Base-by-base conservation (phyloP, 2,797 vertebrate genomes). In the Danio kyathit region DNA sequence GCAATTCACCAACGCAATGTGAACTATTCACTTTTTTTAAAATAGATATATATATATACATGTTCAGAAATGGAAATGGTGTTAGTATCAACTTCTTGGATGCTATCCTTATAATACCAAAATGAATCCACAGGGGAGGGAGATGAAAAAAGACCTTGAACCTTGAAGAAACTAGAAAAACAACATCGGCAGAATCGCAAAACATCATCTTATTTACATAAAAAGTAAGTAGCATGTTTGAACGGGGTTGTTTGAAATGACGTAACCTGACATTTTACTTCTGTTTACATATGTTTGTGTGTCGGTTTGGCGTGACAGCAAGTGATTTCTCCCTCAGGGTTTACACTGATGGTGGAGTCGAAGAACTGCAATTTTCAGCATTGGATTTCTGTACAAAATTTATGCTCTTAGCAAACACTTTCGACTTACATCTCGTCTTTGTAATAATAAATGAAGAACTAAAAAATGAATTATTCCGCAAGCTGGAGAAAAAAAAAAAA, bases 401-500 rank as follows among this genome's bases (percentile, higher is more conserved):
- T 52, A 71, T 44, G 57, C 17, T 78, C 44, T 60, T 49, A 57
- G 65, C 29, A 52, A 61, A 79, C 6, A 7, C 76, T 43, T 77
- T 64, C 6, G 17, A 48, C 64, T 19, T 19, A 7, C 11, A 48
- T n/a, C 16, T 59, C 54, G 19, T 63, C 48, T 54, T 73, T 54
- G 17, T 64, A 78, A 69, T 81, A 81, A 82, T 72, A 40, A 65
- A 71, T 71, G 48, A 65, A 76, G 44, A 48, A 56, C 49, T 82
- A 76, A 84, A 56, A 67, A 82, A 65, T 65, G 44, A 79, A 70
- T 49, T 69, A 46, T 56, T 84, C 63, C 51, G 29, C 61, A 84
- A 17, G 12, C 54, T 17, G n/a, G 29, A 11, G 40, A 54, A 64
- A 78, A 57, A 29, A 29, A 64, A 78, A 57, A 54, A 64, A 78